Percentiles rank a stretch among this genome's conserved stretches.
These are phyloP conservation scores for Mormyrus lacerda DNA, from an alignment of 2,113 vertebrate genomes.

Conservation along the genomic window DNA sequence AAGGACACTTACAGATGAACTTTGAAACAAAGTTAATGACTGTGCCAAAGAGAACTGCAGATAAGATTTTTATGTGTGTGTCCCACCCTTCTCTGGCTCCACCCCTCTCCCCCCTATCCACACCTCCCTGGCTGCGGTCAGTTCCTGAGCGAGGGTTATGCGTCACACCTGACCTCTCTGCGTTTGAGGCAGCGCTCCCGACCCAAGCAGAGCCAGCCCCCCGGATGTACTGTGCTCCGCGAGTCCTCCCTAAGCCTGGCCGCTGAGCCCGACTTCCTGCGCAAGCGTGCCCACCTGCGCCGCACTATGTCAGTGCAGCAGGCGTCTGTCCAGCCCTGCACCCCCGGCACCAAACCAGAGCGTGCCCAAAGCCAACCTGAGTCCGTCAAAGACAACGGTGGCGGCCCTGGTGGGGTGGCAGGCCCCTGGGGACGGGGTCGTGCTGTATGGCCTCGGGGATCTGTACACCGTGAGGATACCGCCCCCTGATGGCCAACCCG, in stretches of 20 bases:
- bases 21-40: neutral
- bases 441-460: constrained; percentile 39
- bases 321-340: constrained; percentile 60
- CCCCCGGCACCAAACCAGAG: constrained; percentile 70
- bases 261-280: constrained; percentile 72
- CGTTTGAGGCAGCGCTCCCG: constrained; percentile 70
- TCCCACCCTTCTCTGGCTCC: neutral
- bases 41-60: neutral
- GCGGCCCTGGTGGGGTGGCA: constrained; percentile 50
- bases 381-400: constrained; percentile 67
- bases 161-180: constrained; percentile 68
- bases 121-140: constrained; percentile 31
- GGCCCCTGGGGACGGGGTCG: constrained; percentile 56
- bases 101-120: neutral
- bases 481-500: constrained; percentile 10
- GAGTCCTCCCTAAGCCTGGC: constrained; percentile 78
- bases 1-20: neutral
- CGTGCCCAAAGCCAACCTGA: constrained; percentile 84
- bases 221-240: constrained; percentile 68
- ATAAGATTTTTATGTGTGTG: neutral
- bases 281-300: constrained; percentile 75
- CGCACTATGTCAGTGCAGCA: constrained; percentile 79
- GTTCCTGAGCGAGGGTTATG: constrained; percentile 81
- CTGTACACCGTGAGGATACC: constrained; percentile 63
- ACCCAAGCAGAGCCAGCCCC: constrained; percentile 71